Percentiles rank a stretch among this genome's conserved stretches.
Conservation (phyloP, 2,888 invertebrate species). For the Brachynemurus nebulosus region DNA sequence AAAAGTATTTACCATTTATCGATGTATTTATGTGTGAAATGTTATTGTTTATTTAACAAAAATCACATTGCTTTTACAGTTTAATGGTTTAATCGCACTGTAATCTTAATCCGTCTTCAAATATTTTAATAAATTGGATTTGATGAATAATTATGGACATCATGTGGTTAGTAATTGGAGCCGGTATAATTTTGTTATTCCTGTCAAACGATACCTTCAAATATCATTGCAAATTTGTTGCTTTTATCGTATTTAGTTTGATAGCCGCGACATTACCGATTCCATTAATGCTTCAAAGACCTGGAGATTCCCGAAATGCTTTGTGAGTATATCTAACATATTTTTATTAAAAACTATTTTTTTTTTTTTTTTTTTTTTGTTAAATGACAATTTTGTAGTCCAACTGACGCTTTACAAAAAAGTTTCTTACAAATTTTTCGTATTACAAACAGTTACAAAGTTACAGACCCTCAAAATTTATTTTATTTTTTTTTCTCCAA, state of each 20-base stretch:
- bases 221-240: slow-evolving; percentile 54
- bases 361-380: slow-evolving; percentile 5
- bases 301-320: slow-evolving; percentile 61
- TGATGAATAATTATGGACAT: slow-evolving; percentile 1
- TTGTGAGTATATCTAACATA: slow-evolving; percentile 47
- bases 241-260: slow-evolving; percentile 48
- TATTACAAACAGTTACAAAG: no score
- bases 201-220: slow-evolving; percentile 44
- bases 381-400: slow-evolving; percentile 1
- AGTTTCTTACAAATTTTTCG: no score
- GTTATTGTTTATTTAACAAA: no score
- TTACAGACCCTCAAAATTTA: no score
- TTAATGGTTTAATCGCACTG: no score
- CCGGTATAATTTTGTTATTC: background rate
- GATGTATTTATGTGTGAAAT: no score
- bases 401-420: no score
- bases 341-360: background rate
- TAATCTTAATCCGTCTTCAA: no score
- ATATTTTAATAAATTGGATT: no score
- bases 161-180: slow-evolving; percentile 1
- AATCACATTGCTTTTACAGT: no score
- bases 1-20: no score
- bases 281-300: slow-evolving; percentile 60
- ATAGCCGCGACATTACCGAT: slow-evolving; percentile 49
- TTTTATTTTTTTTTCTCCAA: no score